Conservation (phyloP, 2,113 vertebrate species). For the Pongo pygmaeus region DNA sequence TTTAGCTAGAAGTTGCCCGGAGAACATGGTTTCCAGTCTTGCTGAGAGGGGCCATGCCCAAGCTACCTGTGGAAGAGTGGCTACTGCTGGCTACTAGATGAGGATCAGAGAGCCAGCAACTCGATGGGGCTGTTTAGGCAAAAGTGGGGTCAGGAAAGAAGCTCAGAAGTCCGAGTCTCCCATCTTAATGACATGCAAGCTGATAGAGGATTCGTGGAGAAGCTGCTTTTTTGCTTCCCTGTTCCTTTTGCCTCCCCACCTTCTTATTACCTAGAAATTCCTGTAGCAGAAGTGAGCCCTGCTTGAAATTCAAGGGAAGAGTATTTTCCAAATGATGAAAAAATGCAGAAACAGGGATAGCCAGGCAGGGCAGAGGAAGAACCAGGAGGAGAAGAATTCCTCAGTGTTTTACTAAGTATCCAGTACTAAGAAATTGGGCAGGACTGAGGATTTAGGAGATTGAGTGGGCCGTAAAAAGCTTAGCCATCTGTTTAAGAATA, state of each 20-base stretch:
- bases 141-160: background rate
- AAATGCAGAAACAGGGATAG: background rate
- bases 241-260: background rate
- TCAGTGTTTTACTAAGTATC: background rate
- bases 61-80: background rate
- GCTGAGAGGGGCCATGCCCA: rapidly evolving
- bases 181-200: background rate
- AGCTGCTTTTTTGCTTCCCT: background rate
- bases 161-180: rapidly evolving
- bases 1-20: background rate
- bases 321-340: rapidly evolving
- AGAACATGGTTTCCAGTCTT: background rate
- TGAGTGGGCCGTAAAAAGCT: background rate
- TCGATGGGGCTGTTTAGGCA: background rate
- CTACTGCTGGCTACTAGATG: too few relatives aligned
- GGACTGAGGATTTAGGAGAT: background rate
- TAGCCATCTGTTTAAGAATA: slow-evolving; percentile 29
- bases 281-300: background rate
- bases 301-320: background rate
- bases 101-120: background rate
- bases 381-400: background rate
- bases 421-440: background rate
- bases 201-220: too few relatives aligned
- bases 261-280: background rate
- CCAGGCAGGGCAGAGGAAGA: background rate